Evolutionary conservation across 1,140 invertebrate genomes (phyloP).

Genomic region (Diorhabda carinulata): DNA sequence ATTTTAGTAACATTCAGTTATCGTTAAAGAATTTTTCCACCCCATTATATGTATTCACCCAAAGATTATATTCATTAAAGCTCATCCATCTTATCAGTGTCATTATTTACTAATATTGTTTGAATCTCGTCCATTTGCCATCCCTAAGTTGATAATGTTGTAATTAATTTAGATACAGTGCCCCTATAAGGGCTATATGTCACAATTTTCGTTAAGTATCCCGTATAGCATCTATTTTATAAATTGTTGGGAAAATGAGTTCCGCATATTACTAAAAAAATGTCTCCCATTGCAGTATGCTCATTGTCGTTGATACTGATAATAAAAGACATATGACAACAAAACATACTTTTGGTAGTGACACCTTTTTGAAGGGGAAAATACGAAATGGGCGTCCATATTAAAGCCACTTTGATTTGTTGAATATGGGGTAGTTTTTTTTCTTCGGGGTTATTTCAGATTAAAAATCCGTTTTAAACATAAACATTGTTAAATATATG

Average conservation of each 20-base stretch:
- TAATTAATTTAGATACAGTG: constrained; percentile 6
- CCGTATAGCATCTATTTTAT: constrained; percentile 1
- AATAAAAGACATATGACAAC: constrained; percentile 39
- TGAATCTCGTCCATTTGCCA: neutral
- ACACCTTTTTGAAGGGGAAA: constrained; percentile 17
- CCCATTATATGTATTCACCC: too few relatives aligned
- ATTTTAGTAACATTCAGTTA: too few relatives aligned
- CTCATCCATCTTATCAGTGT: neutral
- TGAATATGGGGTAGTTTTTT: too few relatives aligned
- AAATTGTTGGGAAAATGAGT: constrained; percentile 1
- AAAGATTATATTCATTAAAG: neutral
- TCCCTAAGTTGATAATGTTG: neutral
- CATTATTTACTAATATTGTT: constrained; percentile 4
- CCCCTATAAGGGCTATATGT: constrained; percentile 14
- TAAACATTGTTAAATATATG: too few relatives aligned
- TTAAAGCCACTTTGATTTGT: neutral
- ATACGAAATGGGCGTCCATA: neutral
- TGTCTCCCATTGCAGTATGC: neutral
- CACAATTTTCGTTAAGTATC: constrained; percentile 7
- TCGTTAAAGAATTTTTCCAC: too few relatives aligned
- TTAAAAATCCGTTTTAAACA: too few relatives aligned
- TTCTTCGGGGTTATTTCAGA: too few relatives aligned
- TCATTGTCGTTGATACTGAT: constrained; percentile 18
- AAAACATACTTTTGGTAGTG: constrained; percentile 36
- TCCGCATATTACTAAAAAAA: constrained; percentile 22